Evolutionary conservation across 2,888 invertebrate genomes (phyloP), one percentile per base, ranked within the genome.

Genomic region (Augiades crinisus): DNA sequence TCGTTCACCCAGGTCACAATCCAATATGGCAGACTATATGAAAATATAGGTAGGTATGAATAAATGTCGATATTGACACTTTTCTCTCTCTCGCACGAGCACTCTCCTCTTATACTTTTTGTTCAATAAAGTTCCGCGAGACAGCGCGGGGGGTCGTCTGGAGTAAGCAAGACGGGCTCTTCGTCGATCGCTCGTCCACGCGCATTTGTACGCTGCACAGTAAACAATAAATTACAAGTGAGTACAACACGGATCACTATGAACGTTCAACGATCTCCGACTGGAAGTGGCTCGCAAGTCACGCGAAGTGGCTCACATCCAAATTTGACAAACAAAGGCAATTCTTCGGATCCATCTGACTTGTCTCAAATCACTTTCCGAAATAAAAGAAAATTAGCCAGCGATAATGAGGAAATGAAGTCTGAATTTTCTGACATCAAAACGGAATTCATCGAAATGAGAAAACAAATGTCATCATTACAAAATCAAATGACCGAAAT

Each of bases 281-380:
- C 40, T 53, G 22, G 53, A 53, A 41, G 36, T 37, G 46, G 52
- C 40, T n/a, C 14, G 4, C 38, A 22, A 8, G 31, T 14, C 31
- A 21, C 33, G 12, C 46, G 37, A 19, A 34, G 53, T 19, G 47
- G 12, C 19, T 53, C 47, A 3, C 43, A 34, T 36, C 53, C 47
- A 22, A 36, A 47, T 27, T 16, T 47, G 7, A 14, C 41, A 30
- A 31, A 44, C 3, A 38, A 34, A 22, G 17, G 17, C 14, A 37
- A 19, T 12, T 4, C 37, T 10, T 19, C 12, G 6, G 34, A 27
- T 30, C 14, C 27, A 50, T 36, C 16, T 17, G 24, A 36, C n/a
- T 12, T n/a, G 22, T 22, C 22, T 6, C 22, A 22, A 22, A 22
- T 22, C 22, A 45, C 38, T 14, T 10, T 45, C 8, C 31, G 46